A percentile compares a stretch with the other conserved stretches of the same genome.
phyloP scores from a whole-genome alignment of 2,113 vertebrate genomes.

The Apteryx owenii region DNA sequence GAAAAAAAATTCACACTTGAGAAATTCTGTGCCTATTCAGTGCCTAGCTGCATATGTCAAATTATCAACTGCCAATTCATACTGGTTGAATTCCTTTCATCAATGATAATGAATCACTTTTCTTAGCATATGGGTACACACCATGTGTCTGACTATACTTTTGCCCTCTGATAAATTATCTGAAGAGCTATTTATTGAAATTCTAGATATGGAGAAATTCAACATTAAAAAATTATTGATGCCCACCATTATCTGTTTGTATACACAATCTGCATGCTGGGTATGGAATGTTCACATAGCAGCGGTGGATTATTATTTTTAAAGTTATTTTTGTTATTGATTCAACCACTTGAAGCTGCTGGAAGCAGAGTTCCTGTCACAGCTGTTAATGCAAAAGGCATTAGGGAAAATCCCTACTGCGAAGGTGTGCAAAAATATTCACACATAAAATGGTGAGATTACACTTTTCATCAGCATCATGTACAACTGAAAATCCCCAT shows the following conservation, averaged over 20 bases:
- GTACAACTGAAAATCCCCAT: not conserved
- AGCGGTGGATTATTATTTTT: not conserved
- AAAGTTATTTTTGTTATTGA: conserved; percentile 40
- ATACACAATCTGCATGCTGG: not conserved
- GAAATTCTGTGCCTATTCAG: not conserved
- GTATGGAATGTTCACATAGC: conserved; percentile 34
- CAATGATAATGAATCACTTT: conserved; percentile 57
- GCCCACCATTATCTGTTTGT: conserved; percentile 59
- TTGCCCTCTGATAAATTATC: conserved; percentile 39
- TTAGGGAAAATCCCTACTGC: conserved; percentile 56
- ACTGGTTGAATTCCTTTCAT: conserved; percentile 15
- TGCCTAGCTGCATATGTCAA: not conserved
- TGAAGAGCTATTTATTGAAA: conserved; percentile 56
- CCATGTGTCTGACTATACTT: conserved; percentile 50
- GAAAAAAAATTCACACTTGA: not conserved
- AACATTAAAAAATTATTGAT: conserved; percentile 33
- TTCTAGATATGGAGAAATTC: conserved; percentile 40
- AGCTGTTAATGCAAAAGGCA: conserved; percentile 49
- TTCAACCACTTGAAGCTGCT: conserved; percentile 50
- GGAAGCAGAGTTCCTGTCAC: conserved; percentile 45
- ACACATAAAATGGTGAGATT: conserved; percentile 27
- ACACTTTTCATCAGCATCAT: conserved; percentile 43
- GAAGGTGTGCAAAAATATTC: conserved; percentile 48
- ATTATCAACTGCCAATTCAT: conserved; percentile 33
- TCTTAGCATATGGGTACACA: conserved; percentile 45